A percentile compares a stretch with the other conserved stretches of the same genome.
These are phyloP conservation scores for Caenorhabditis imperialis DNA, from an alignment of 2,888 invertebrate species.

Conservation along the genomic window DNA sequence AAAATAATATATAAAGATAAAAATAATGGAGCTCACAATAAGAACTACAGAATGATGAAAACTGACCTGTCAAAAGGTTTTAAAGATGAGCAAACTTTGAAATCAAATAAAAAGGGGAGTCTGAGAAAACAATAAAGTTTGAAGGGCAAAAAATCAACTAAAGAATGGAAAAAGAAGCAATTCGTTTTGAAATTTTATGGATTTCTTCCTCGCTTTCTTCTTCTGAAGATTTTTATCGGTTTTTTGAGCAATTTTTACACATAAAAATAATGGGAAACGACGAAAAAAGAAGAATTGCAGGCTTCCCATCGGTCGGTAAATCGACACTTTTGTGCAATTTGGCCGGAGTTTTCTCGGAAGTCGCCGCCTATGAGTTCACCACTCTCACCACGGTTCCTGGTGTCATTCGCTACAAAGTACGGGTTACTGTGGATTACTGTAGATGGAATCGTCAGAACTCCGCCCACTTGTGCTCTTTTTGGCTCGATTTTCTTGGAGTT, in stretches of 20 bases:
- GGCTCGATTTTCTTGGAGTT: too few relatives aligned
- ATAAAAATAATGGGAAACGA: conserved; percentile 27
- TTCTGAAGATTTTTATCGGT: too few relatives aligned
- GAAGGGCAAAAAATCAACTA: conserved; percentile 1
- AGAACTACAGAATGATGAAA: too few relatives aligned
- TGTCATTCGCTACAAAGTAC: conserved; percentile 82
- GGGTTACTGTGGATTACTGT: too few relatives aligned
- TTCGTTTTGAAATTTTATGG: conserved; percentile 32
- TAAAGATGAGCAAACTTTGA: conserved; percentile 4
- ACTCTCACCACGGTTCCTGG: conserved; percentile 99
- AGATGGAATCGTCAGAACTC: too few relatives aligned
- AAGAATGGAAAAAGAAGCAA: conserved; percentile 1
- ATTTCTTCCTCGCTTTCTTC: conserved; percentile 29
- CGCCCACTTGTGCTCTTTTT: too few relatives aligned
- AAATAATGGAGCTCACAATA: too few relatives aligned
- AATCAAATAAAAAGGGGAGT: not conserved
- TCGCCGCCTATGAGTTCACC: conserved; percentile 99
- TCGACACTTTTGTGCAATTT: conserved; percentile 95
- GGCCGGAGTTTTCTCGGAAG: conserved; percentile 99
- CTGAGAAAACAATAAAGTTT: conserved; percentile 17
- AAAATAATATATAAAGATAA: too few relatives aligned
- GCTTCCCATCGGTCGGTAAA: conserved; percentile 99
- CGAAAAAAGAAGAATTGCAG: conserved; percentile 79
- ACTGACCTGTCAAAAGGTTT: too few relatives aligned
- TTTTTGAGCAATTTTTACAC: too few relatives aligned